Evolutionary conservation across 2,113 vertebrate genomes (phyloP).

Genomic region (Rissa tridactyla): DNA sequence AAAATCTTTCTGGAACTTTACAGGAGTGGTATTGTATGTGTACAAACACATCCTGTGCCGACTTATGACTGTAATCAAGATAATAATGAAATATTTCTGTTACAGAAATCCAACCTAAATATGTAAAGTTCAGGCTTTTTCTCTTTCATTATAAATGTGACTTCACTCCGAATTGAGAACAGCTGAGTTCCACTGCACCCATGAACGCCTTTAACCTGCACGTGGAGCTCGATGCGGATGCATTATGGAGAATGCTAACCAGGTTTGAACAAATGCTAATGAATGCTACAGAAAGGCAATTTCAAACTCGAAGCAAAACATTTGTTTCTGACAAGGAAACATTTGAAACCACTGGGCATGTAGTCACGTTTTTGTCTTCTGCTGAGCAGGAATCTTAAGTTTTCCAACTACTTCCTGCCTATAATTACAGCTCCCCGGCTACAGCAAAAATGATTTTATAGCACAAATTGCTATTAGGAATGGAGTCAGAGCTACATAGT

Average conservation of each 20-base stretch:
- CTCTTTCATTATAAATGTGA: not conserved
- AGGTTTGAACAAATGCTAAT: not conserved
- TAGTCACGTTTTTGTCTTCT: not conserved
- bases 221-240: not conserved
- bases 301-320: not conserved
- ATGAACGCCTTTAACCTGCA: not conserved
- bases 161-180: not conserved
- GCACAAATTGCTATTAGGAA: not conserved
- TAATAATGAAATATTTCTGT: not conserved
- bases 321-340: conserved; percentile 9
- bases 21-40: not conserved
- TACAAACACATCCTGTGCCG: not conserved
- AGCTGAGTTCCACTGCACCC: not conserved
- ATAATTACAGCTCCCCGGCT: not conserved
- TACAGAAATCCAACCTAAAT: not conserved
- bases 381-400: not conserved
- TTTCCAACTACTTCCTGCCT: conserved; percentile 7
- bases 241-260: not conserved
- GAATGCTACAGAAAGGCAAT: not conserved
- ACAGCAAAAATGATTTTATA: not conserved
- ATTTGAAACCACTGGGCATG: not conserved
- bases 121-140: not conserved
- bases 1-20: not conserved
- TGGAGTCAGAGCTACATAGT: not conserved
- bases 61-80: not conserved